Base-by-base conservation (phyloP, 2,888 invertebrate species). In the Drosophila meridiana region DNA sequence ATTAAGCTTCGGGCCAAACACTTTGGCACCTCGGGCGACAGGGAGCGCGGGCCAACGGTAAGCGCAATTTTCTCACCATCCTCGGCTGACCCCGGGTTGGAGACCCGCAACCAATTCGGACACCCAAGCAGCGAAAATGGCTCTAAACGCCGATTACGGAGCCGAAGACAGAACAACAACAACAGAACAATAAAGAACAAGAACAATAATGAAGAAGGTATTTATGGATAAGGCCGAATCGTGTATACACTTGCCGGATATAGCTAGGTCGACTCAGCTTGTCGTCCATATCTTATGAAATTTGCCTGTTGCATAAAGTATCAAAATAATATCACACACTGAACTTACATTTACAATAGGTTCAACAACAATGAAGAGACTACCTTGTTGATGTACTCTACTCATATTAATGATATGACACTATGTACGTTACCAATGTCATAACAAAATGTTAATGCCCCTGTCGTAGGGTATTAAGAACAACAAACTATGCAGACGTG, bases 91-190 rank as follows among this genome's bases (percentile, higher is more conserved):
- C 75, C 70, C 64, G 67, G 58, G 53, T 32, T 64, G 66, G 75
- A 53, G 63, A 65, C 63, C 64, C 83, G 75, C 77, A 76, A 80
- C 83, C 73, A 87, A 82, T 86, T 87, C 73, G 88, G 78, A 88
- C 87, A 87, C 86, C 89, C 87, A 88, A 83, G 87, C 76, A 63
- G 85, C 69, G 61, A 62, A 76, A 68, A 75, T 62, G 74, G 70
- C 82, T 80, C 87, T 87, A 84, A 84, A 78, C 76, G 87, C 69
- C 73, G 73, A 84, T 87, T 84, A 87, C 73, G 79, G 64, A 64
- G 69, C 73, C 40, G 50, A 72, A 69, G 72, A 66, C 65, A 77
- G 63, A 13, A 4, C 47, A 26, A 42, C 50, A 14, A 6, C 11
- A 61, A n/a, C n/a, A 20, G 26, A 43, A 65, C 62, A 50, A 50